These are phyloP conservation scores for Scaptomyza hsui DNA, from an alignment of 1,140 invertebrate genomes.

Conservation along the genomic window DNA sequence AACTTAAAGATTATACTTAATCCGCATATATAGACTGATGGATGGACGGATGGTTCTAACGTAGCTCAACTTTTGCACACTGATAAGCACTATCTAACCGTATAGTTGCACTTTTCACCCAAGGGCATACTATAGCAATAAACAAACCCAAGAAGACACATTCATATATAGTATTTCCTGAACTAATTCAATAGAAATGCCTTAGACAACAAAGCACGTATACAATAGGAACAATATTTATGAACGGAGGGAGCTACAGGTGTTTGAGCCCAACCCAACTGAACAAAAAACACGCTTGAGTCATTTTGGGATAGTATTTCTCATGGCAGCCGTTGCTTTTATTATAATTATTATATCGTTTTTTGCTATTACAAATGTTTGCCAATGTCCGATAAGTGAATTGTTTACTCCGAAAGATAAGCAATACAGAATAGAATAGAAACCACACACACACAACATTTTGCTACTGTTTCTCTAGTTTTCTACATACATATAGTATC, in stretches of 20 bases:
- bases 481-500: slow-evolving; percentile 7
- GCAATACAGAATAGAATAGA: slow-evolving; percentile 5
- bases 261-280: neutral
- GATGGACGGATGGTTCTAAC: neutral
- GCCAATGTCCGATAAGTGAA: slow-evolving; percentile 17
- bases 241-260: neutral
- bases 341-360: neutral
- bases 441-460: slow-evolving; percentile 5
- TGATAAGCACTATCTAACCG: neutral
- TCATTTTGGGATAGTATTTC: slow-evolving; percentile 4
- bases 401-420: slow-evolving; percentile 34
- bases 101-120: neutral
- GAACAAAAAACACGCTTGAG: neutral
- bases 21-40: too few relatives aligned
- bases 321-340: neutral
- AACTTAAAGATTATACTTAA: too few relatives aligned
- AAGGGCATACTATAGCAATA: neutral
- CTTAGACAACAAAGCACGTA: neutral
- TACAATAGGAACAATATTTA: neutral
- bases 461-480: slow-evolving; percentile 46
- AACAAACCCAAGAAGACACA: neutral
- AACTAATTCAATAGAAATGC: slow-evolving; percentile 17
- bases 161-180: neutral
- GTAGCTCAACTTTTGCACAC: neutral
- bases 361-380: slow-evolving; percentile 1